phyloP scores from a whole-genome alignment of 2,797 vertebrate species.

The Eulemur coronatus region DNA sequence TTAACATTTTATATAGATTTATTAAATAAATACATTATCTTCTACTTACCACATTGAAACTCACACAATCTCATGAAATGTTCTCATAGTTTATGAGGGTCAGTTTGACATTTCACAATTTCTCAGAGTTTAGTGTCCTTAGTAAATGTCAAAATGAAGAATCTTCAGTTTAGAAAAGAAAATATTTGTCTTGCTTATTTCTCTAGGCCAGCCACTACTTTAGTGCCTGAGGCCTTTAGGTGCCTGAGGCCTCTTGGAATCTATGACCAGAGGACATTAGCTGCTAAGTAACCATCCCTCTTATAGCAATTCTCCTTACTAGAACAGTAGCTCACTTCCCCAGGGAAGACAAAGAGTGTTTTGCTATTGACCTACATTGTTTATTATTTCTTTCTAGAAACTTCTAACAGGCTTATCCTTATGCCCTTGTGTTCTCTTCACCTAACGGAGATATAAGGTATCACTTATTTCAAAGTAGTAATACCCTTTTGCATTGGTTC shows the following conservation, averaged over 20 bases:
- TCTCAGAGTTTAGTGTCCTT: conserved; percentile 31
- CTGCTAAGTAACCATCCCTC: background rate
- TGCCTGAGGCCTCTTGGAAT: background rate
- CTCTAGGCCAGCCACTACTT: background rate
- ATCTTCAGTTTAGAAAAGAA: conserved; percentile 39
- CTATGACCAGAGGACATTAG: background rate
- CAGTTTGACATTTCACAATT: conserved; percentile 35
- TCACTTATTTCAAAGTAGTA: conserved; percentile 39
- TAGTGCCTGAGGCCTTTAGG: background rate
- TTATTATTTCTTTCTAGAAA: conserved; percentile 53
- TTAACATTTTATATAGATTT: background rate
- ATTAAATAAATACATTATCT: conserved; percentile 43
- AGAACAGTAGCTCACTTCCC: background rate
- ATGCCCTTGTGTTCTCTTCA: conserved; percentile 44
- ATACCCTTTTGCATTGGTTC: background rate
- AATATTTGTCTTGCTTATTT: conserved; percentile 25
- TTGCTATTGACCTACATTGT: background rate
- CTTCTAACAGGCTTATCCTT: conserved; percentile 20
- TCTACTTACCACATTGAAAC: background rate
- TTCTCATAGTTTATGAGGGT: conserved; percentile 35
- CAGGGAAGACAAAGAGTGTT: background rate
- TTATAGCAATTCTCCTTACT: background rate
- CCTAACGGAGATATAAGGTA: background rate
- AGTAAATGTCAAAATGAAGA: conserved; percentile 61
- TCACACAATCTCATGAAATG: background rate